Percentiles rank a stretch among this genome's conserved stretches.
Conservation (phyloP, 2,113 vertebrate species). For the Myxocyprinus asiaticus region DNA sequence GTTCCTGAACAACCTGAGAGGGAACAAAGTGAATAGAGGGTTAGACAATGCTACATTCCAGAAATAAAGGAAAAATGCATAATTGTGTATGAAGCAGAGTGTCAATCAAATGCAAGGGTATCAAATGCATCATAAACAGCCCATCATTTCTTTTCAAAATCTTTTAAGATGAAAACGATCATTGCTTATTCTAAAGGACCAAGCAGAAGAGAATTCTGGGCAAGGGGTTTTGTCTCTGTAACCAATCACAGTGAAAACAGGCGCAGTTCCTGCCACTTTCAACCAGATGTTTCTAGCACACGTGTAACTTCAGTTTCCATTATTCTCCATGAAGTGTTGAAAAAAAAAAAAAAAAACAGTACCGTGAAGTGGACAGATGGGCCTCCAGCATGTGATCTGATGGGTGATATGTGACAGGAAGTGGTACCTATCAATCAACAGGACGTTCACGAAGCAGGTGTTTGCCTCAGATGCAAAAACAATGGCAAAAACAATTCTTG, state of each 20-base stretch:
- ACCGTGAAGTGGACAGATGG: background rate
- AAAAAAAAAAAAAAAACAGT: background rate
- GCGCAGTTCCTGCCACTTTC: slow-evolving; percentile 33
- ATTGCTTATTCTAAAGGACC: slow-evolving; percentile 2
- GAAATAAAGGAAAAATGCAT: slow-evolving; percentile 15
- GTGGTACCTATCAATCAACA: background rate
- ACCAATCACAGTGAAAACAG: slow-evolving; percentile 8
- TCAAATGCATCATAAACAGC: background rate
- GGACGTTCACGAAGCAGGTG: background rate
- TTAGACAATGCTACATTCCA: slow-evolving; percentile 42
- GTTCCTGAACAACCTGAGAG: slow-evolving; percentile 82
- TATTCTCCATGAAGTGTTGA: background rate
- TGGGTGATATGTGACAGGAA: background rate
- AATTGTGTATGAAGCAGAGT: background rate
- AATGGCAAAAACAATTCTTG: too few relatives aligned
- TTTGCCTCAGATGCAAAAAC: background rate
- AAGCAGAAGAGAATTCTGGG: slow-evolving; percentile 5
- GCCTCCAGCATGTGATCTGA: background rate
- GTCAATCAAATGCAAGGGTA: background rate
- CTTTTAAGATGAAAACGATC: background rate
- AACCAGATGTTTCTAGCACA: slow-evolving; percentile 45
- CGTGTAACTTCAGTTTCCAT: slow-evolving; percentile 40
- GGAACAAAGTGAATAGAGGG: background rate
- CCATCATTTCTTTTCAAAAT: background rate
- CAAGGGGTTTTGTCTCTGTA: background rate